Conservation (phyloP, 1,140 invertebrate species). For the Anastatus disparis region DNA sequence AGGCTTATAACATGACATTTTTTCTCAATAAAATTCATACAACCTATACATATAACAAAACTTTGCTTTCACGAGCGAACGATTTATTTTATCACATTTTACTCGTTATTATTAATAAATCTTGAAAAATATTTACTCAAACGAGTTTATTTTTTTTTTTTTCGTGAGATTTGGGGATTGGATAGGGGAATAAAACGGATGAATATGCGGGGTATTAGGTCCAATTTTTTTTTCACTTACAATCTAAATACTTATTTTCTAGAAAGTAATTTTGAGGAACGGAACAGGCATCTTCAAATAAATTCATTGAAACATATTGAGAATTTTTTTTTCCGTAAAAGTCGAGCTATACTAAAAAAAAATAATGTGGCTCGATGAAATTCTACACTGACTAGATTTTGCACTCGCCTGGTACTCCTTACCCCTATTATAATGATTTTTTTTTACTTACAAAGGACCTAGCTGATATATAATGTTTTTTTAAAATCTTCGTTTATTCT, state of each 20-base stretch:
- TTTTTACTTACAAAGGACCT: constrained; percentile 6
- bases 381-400: constrained; percentile 49
- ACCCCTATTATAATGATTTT: not conserved
- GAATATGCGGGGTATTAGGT: not conserved
- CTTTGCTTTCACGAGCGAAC: constrained; percentile 29
- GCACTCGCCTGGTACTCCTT: constrained; percentile 47
- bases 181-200: not conserved
- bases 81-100: constrained; percentile 39
- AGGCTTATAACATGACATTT: not conserved
- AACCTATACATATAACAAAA: constrained; percentile 24
- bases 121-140: constrained; percentile 18
- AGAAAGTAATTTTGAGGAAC: not conserved
- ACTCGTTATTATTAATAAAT: constrained; percentile 4
- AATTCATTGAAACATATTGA: too few species aligned
- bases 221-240: not conserved
- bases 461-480: constrained; percentile 38
- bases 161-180: not conserved
- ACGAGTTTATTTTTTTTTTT: not conserved
- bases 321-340: not conserved
- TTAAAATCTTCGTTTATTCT: too few species aligned
- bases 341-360: not conserved
- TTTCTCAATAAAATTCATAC: constrained; percentile 30
- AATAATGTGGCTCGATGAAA: too few species aligned
- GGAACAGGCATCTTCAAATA: not conserved
- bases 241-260: not conserved